Base-by-base conservation (phyloP, 2,113 vertebrate genomes). In the Rostratula benghalensis region DNA sequence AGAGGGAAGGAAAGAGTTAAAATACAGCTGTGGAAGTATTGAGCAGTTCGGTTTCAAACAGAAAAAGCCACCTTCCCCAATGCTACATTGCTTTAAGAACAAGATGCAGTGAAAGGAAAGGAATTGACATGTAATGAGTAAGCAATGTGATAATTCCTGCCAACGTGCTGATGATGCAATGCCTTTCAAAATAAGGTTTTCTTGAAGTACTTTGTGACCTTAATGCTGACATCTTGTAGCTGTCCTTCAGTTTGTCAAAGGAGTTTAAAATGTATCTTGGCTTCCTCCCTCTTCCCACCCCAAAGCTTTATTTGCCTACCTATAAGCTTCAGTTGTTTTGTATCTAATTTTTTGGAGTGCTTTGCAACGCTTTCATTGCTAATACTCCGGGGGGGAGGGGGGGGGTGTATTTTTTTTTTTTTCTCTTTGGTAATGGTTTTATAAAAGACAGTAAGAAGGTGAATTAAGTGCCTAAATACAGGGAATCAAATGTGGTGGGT, bases 241-340 rank as follows among this genome's bases (percentile, higher is more conserved):
- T 92, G 46, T 39, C 25, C 24, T 74, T 68, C 53, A 53, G 16
- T 70, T 88, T 83, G 35, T 80, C 0, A 1, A 57, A 50, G 50
- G 27, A 73, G 28, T 88, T 87, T 67, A 65, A 83, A 79, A 74
- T 46, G 2, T 54, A 11, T 79, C 35, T 79, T 71, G 27, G 3
- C 0, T 30, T 12, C 17, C 7, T 7, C 6, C 9, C 23, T 39
- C 39, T 7, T 14, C 59, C 3, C 3, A 4, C 2, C 8, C 9
- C 3, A 7, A 37, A 53, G 21, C 7, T 80, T 89, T 83, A 33
- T 73, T 65, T 90, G 51, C 46, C 20, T 90, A 10, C 7, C 9
- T 84, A 9, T 39, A 61, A 57, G 45, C 11, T 31, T 76, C 5
- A 46, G 13, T 45, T 6, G 13, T 79, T 94, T 75, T 83, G 6